phyloP scores from a whole-genome alignment of 2,113 vertebrate species.

The Chrysemys picta region DNA sequence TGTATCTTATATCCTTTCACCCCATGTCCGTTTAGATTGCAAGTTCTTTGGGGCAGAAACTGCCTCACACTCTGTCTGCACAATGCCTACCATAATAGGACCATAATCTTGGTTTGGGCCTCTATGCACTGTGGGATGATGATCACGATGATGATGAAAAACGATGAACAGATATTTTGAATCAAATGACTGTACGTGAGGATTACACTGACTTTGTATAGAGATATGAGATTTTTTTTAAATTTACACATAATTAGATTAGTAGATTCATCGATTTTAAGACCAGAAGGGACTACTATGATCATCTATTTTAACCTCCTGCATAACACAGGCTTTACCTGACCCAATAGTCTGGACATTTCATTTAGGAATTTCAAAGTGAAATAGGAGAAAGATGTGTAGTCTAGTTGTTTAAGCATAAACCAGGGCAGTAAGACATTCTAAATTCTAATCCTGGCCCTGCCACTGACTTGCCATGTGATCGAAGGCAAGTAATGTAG shows the following conservation, averaged over 20 bases:
- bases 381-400: not conserved
- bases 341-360: not conserved
- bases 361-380: not conserved
- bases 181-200: not conserved
- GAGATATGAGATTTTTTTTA: not conserved
- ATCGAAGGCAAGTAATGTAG: constrained; percentile 27
- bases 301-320: not conserved
- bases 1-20: not conserved
- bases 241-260: not conserved
- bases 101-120: not conserved
- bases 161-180: not conserved
- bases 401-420: not conserved
- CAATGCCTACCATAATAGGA: not conserved
- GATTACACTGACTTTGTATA: not conserved
- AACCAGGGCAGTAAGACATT: not conserved
- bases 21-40: not conserved
- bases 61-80: not conserved
- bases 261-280: not conserved
- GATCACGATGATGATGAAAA: not conserved
- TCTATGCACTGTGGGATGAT: not conserved
- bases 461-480: not conserved
- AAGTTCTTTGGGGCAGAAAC: not conserved
- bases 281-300: not conserved
- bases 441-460: constrained; percentile 16
- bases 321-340: not conserved